A percentile compares a stretch with the other conserved stretches of the same genome.
Conservation (phyloP, 2,888 invertebrate genomes). For the Alsophila aescularia region DNA sequence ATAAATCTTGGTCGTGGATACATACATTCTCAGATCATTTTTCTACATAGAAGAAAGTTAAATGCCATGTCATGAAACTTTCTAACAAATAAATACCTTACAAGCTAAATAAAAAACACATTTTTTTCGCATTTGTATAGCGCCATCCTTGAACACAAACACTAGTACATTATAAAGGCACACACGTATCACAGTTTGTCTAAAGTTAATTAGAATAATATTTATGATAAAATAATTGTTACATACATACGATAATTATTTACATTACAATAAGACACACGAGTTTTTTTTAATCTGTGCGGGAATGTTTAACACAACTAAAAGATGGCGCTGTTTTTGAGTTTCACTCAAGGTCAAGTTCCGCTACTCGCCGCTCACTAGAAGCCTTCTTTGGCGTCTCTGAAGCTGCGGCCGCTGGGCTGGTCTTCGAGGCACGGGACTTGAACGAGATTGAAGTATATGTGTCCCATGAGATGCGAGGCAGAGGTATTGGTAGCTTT, state of each 20-base stretch:
- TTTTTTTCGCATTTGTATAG: conserved; percentile 57
- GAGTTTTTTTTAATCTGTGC: conserved; percentile 57
- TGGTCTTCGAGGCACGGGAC: conserved; percentile 88
- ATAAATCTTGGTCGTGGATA: background rate
- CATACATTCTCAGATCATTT: conserved; percentile 38
- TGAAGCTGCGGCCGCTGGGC: conserved; percentile 69
- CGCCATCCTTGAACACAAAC: conserved; percentile 68
- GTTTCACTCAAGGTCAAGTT: conserved; percentile 30
- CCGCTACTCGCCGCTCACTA: conserved; percentile 59
- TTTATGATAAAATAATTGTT: too few relatives aligned
- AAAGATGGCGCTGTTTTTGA: conserved; percentile 65
- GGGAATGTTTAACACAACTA: conserved; percentile 49
- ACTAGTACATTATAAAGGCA: conserved; percentile 73
- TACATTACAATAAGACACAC: conserved; percentile 50
- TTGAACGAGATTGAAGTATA: conserved; percentile 93
- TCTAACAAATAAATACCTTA: conserved; percentile 58
- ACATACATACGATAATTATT: conserved; percentile 54
- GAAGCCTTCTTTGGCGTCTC: conserved; percentile 81
- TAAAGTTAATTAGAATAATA: conserved; percentile 57
- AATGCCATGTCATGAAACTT: conserved; percentile 36
- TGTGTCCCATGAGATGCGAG: conserved; percentile 91
- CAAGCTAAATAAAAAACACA: conserved; percentile 44
- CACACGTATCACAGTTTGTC: conserved; percentile 82
- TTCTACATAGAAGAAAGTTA: conserved; percentile 34
- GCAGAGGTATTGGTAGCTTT: conserved; percentile 89